These are phyloP conservation scores for Plectrocnemia conspersa DNA, from an alignment of 1,140 invertebrate genomes.

Conservation along the genomic window DNA sequence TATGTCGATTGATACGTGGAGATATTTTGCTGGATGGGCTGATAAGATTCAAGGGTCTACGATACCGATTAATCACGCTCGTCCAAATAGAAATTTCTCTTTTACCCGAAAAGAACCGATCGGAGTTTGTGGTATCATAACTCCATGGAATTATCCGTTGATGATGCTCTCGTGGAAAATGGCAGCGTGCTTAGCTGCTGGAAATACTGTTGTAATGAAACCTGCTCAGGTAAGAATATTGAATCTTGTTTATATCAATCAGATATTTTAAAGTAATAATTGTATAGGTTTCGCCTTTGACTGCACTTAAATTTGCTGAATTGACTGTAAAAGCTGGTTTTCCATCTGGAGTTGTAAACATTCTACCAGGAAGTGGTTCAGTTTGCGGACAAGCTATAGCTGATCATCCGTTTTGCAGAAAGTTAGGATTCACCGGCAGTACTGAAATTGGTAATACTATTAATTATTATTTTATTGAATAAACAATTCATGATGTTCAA, in stretches of 20 bases:
- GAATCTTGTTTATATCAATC: slow-evolving; percentile 8
- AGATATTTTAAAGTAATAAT: neutral
- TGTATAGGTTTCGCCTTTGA: slow-evolving; percentile 75
- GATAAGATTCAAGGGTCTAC: slow-evolving; percentile 92
- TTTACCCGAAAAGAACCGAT: slow-evolving; percentile 88
- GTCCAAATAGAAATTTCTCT: slow-evolving; percentile 85
- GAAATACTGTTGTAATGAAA: slow-evolving; percentile 92
- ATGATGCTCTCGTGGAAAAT: slow-evolving; percentile 99
- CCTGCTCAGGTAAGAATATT: slow-evolving; percentile 70
- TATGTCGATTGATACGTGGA: slow-evolving; percentile 91
- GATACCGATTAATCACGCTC: slow-evolving; percentile 81
- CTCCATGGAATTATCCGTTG: slow-evolving; percentile 97
- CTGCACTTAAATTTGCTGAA: slow-evolving; percentile 92
- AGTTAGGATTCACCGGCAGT: slow-evolving; percentile 93
- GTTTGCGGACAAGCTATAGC: slow-evolving; percentile 80
- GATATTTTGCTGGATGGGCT: slow-evolving; percentile 91
- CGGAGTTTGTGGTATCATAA: slow-evolving; percentile 88
- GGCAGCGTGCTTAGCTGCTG: slow-evolving; percentile 90
- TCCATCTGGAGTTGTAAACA: slow-evolving; percentile 91
- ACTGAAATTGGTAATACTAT: slow-evolving; percentile 66
- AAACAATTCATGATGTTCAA: neutral
- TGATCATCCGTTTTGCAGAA: slow-evolving; percentile 76
- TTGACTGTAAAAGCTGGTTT: slow-evolving; percentile 80
- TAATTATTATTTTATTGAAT: no score
- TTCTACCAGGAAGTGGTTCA: slow-evolving; percentile 77